Evolutionary conservation across 2,797 vertebrate species (phyloP).

Genomic region (Alcedo quadribrachys): DNA sequence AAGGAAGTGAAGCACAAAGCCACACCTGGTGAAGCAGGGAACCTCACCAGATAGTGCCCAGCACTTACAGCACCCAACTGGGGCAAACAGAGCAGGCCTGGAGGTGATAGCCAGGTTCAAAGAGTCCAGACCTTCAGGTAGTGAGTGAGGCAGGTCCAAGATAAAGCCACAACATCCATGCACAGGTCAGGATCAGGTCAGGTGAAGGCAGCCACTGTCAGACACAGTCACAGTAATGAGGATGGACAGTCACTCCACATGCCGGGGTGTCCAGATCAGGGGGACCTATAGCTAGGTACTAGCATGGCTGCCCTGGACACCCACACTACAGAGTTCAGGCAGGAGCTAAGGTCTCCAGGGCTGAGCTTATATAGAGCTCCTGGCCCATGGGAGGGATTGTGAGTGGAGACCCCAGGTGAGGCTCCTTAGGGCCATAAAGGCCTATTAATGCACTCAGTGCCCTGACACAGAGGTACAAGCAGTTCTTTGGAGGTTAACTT

Average conservation of each 20-base stretch:
- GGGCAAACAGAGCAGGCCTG: background rate
- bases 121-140: background rate
- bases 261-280: background rate
- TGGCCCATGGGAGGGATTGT: background rate
- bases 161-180: background rate
- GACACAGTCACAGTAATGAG: background rate
- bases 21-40: background rate
- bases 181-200: background rate
- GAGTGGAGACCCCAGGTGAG: background rate
- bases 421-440: background rate
- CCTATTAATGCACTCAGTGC: background rate
- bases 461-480: background rate
- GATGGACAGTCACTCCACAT: background rate
- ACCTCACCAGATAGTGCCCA: background rate
- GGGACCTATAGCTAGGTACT: background rate
- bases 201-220: background rate
- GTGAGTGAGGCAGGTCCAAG: background rate
- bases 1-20: background rate
- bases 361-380: background rate
- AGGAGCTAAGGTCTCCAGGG: background rate
- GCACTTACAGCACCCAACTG: background rate
- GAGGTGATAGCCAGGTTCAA: background rate
- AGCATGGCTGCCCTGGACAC: rapidly evolving
- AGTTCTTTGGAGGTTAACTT: background rate
- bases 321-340: background rate